Evolutionary conservation across 2,113 vertebrate genomes (phyloP), one percentile per base, ranked within the genome.

Genomic region (Macroglossus sobrinus): DNA sequence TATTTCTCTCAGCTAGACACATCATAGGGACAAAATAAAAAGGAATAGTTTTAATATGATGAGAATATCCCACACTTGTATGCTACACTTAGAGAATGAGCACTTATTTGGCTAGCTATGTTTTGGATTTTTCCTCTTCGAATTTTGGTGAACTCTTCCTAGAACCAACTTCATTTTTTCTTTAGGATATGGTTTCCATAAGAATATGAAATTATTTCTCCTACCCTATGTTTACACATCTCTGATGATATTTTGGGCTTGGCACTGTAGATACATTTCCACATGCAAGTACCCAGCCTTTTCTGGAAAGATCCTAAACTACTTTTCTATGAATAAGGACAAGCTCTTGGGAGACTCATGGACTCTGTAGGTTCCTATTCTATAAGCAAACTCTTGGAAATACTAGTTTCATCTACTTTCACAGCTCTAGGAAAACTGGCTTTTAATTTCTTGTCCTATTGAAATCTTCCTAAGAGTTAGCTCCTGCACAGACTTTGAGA

Each of bases 261-360:
- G 0, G 12, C 16, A 2, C 4, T 22, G 0, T 4, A 5, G 7
- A 66, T n/a, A 68, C 40, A 4, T 8, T 59, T 30, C 78, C 16
- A 28, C 4, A 33, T 53, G 5, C n/a, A 59, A 85, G 13, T 55
- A 38, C 55, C 7, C n/a, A 84, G 26, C 2, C 19, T 55, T n/a
- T 80, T 76, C 59, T 75, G 72, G 40, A 84, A 96, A 85, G n/a
- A 71, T 89, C 21, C 66, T 63, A 45, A 24, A 71, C 40, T 71
- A 8, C 0, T 89, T 74, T 19, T 59, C 11, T 94, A 53, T 16
- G 6, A 91, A 79, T 53, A 63, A 55, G 16, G 8, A 18, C 35
- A 80, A 74, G 19, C 18, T 89, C 43, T 57, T 35, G 7, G 53
- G 28, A 86, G 21, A 40, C 9, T 47, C 47, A 26, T 22, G 35